Conservation (phyloP, 2,888 invertebrate species). For the Netelia inedita region DNA sequence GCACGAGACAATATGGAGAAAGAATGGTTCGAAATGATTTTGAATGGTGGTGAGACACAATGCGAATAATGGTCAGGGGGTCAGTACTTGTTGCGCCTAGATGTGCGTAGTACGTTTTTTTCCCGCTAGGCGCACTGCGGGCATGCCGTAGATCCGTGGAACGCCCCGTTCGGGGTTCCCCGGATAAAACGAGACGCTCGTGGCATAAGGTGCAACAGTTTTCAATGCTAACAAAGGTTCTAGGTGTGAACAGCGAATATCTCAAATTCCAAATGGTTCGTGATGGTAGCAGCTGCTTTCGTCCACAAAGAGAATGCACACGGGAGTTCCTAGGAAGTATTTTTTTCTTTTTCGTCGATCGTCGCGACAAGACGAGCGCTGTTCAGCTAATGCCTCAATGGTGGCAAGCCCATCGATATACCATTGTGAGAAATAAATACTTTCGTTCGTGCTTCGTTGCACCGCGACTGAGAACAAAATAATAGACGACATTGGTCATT, state of each 20-base stretch:
- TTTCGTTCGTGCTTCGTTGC: constrained; percentile 44
- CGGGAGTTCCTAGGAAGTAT: constrained; percentile 46
- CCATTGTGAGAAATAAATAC: constrained; percentile 62
- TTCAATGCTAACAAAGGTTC: constrained; percentile 60
- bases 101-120: background rate
- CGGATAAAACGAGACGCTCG: constrained; percentile 57
- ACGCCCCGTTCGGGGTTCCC: constrained; percentile 17
- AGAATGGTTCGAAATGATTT: constrained; percentile 23
- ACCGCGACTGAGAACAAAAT: constrained; percentile 14
- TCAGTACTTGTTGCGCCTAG: constrained; percentile 44
- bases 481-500: constrained; percentile 22
- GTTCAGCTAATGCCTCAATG: constrained; percentile 58
- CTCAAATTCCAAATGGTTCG: constrained; percentile 73
- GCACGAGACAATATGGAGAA: constrained; percentile 30
- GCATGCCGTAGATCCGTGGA: constrained; percentile 8
- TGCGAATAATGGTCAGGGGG: constrained; percentile 50
- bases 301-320: constrained; percentile 68
- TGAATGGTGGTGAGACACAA: constrained; percentile 44
- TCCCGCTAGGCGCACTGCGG: background rate
- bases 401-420: constrained; percentile 49
- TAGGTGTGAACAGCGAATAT: constrained; percentile 72
- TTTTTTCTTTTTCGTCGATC: constrained; percentile 45
- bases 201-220: constrained; percentile 74
- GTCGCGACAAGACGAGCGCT: constrained; percentile 48
- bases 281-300: constrained; percentile 76